A percentile compares a stretch with the other conserved stretches of the same genome.
Conservation (phyloP, 2,797 vertebrate species). For the Craterocephalus amniculus region DNA sequence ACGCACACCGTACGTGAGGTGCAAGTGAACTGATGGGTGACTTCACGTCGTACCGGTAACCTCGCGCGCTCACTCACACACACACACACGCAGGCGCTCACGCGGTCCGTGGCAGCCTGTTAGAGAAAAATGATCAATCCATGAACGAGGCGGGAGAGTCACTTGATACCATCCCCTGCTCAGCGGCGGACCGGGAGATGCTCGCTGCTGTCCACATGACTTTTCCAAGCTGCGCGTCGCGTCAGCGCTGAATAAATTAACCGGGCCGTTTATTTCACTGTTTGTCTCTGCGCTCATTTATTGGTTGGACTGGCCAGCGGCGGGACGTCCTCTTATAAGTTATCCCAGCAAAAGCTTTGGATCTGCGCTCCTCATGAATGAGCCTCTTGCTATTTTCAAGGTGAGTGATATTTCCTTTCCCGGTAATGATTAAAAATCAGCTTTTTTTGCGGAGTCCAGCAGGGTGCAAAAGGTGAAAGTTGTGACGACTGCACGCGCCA, state of each 20-base stretch:
- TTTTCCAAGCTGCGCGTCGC: constrained; percentile 49
- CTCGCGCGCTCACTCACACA: constrained; percentile 5
- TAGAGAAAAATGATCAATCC: constrained; percentile 59
- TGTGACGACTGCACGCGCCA: constrained; percentile 54
- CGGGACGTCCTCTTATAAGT: constrained; percentile 19
- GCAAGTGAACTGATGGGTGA: constrained; percentile 80
- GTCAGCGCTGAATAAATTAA: constrained; percentile 41
- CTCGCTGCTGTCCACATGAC: constrained; percentile 53
- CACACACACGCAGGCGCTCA: background rate
- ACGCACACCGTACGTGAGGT: constrained; percentile 76
- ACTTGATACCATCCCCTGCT: constrained; percentile 51
- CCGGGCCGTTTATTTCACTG: constrained; percentile 19
- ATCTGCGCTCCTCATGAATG: constrained; percentile 54
- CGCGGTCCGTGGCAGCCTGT: constrained; percentile 40
- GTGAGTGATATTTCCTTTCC: constrained; percentile 63
- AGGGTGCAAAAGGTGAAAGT: constrained; percentile 43
- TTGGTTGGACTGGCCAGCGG: constrained; percentile 13
- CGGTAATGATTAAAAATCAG: constrained; percentile 8
- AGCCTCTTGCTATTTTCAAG: constrained; percentile 64
- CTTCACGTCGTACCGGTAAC: constrained; percentile 66
- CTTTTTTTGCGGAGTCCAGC: constrained; percentile 4
- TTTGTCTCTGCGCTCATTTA: constrained; percentile 24
- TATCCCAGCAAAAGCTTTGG: constrained; percentile 29
- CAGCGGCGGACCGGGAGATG: constrained; percentile 48
- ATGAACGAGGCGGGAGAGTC: constrained; percentile 57